Evolutionary conservation across 2,797 vertebrate species (phyloP), one percentile per base, ranked within the genome.

Genomic region (Cossypha niveicapilla): DNA sequence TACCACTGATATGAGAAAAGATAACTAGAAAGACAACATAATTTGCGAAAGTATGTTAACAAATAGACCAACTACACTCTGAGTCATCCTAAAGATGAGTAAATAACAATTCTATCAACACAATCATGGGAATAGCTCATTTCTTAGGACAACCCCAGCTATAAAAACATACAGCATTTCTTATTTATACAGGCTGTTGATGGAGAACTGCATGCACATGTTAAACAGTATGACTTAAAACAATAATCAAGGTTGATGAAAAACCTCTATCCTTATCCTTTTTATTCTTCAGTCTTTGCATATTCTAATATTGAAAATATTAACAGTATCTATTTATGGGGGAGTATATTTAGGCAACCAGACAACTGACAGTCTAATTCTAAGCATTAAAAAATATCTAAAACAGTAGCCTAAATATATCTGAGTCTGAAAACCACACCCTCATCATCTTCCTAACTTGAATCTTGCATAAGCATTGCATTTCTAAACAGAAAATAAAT

Each of bases 1-100:
- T 54, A 81, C 27, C 18, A 62, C 18, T 68, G 83, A 84, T 73
- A 82, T 3, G 9, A 93, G 28, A 85, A 76, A 70, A 60, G 27
- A 48, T 70, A 58, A 77, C 73, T 18, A 79, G 44, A 85, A 93
- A 70, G 56, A 60, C 37, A 92, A 92, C 10, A n/a, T 50, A 89
- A 80, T 94, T 86, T 86, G 41, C n/a, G 89, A 80, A 87, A 89
- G 42, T 39, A 63, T 21, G 11, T 89, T 79, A 78, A 87, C 57
- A 83, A 80, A 89, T 44, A 89, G 41, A 71, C 65, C 75, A 83
- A 50, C 51, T 79, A 80, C 37, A 71, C 41, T 88, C 62, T 89
- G 91, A 94, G 84, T 94, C 94, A 93, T 88, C 78, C 84, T 61
- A 35, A 87, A 91, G 71, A 94, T 65, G 28, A 91, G 53, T 30